Conservation (phyloP, 23 tunicate species). For the Ascidia mentula region DNA sequence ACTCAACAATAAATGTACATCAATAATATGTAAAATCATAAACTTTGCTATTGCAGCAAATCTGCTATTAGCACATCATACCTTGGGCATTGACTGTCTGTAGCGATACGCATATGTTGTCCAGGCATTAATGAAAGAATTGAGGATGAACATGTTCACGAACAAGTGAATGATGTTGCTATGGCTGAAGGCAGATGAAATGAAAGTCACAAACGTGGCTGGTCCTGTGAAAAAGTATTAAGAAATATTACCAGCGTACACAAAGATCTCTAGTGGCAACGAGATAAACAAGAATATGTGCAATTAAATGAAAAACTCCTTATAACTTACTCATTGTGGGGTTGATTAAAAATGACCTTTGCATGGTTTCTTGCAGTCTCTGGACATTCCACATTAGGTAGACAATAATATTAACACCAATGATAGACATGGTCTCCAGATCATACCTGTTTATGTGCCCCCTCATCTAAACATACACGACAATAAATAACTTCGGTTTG, state of each 20-base stretch:
- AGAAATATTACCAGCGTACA: too few relatives aligned
- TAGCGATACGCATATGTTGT: background rate
- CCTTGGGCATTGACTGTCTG: background rate
- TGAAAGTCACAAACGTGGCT: background rate
- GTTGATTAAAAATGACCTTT: background rate
- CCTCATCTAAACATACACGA: background rate
- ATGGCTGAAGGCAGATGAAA: slow-evolving; percentile 59
- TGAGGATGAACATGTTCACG: slow-evolving; percentile 55
- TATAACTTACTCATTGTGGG: background rate
- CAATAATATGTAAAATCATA: too few relatives aligned
- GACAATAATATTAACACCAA: background rate
- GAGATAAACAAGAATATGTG: too few relatives aligned
- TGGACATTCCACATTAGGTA: background rate
- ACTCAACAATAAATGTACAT: too few relatives aligned
- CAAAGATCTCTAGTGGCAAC: too few relatives aligned
- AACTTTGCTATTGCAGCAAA: too few relatives aligned
- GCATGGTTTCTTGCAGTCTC: background rate
- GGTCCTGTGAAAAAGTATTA: background rate
- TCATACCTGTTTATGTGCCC: background rate
- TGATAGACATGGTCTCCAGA: background rate
- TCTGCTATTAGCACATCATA: too few relatives aligned
- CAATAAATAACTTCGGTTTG: too few relatives aligned
- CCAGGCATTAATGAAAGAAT: slow-evolving; percentile 56
- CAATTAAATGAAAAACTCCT: too few relatives aligned
- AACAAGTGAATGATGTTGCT: slow-evolving; percentile 35